Evolutionary conservation across 2,888 invertebrate genomes (phyloP).

Genomic region (Tenthredo amoena): DNA sequence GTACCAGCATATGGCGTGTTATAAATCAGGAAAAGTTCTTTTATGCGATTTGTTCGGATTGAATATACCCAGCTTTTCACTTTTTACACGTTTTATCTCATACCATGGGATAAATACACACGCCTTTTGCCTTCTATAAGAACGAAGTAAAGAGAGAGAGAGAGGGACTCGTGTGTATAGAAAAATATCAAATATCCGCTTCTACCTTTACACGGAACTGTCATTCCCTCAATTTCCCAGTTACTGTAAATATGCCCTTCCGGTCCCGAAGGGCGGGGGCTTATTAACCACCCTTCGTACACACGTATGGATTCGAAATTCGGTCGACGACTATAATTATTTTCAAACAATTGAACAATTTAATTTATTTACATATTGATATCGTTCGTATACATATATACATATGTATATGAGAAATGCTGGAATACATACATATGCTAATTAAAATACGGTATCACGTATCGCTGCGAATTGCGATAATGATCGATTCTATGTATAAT

Average conservation of each 20-base stretch:
- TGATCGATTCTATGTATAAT: too few species aligned
- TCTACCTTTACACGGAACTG: background rate
- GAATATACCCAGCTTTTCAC: background rate
- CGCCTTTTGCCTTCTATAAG: background rate
- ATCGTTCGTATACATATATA: too few species aligned
- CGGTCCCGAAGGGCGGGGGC: background rate
- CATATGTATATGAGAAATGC: too few species aligned
- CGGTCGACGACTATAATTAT: background rate
- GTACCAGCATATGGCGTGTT: background rate
- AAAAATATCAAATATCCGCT: constrained; percentile 14
- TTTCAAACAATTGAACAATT: constrained; percentile 12
- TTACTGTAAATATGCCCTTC: background rate
- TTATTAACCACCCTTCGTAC: background rate
- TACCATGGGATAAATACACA: background rate
- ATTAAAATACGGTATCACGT: too few species aligned
- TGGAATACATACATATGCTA: too few species aligned
- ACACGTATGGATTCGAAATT: too few species aligned
- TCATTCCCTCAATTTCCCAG: background rate
- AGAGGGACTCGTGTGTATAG: background rate
- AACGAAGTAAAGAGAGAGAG: background rate
- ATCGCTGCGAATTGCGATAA: too few species aligned
- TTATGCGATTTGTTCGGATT: background rate
- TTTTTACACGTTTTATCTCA: background rate
- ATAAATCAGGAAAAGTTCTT: background rate
- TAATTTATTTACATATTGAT: constrained; percentile 23